These are phyloP conservation scores for Herpailurus yagouaroundi DNA, from an alignment of 2,113 vertebrate genomes.

Conservation along the genomic window DNA sequence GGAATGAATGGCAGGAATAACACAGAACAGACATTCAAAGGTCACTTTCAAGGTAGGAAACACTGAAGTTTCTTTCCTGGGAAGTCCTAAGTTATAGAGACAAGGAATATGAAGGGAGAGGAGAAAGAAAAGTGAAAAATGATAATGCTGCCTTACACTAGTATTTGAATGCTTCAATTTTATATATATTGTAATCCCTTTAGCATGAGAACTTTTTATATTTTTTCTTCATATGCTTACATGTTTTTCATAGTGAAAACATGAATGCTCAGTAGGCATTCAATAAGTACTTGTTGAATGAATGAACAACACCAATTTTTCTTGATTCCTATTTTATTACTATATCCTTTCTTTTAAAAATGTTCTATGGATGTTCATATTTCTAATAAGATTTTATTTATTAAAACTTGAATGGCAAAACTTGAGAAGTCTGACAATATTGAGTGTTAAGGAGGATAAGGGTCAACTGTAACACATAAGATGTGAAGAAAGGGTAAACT, in stretches of 20 bases:
- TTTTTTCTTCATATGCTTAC: not conserved
- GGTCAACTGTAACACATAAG: not conserved
- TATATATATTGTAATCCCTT: not conserved
- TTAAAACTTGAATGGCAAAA: not conserved
- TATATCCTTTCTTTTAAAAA: conserved; percentile 2
- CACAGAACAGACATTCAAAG: not conserved
- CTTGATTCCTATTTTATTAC: not conserved
- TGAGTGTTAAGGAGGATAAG: not conserved
- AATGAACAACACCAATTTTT: not conserved
- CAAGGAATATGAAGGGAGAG: not conserved
- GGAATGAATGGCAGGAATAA: not conserved
- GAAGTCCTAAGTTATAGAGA: not conserved
- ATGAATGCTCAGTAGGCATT: not conserved
- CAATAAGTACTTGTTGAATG: not conserved
- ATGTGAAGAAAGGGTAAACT: not conserved
- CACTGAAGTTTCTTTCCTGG: not conserved
- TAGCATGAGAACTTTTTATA: not conserved
- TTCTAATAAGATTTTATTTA: not conserved
- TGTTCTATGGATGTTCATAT: not conserved
- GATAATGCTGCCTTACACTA: not conserved
- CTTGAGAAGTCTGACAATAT: not conserved
- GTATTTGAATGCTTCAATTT: conserved; percentile 1
- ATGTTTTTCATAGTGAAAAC: not conserved
- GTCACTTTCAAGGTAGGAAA: not conserved
- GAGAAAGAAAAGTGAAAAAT: not conserved